Conservation (phyloP, 2,113 vertebrate species). For the Platycercus adscitus region DNA sequence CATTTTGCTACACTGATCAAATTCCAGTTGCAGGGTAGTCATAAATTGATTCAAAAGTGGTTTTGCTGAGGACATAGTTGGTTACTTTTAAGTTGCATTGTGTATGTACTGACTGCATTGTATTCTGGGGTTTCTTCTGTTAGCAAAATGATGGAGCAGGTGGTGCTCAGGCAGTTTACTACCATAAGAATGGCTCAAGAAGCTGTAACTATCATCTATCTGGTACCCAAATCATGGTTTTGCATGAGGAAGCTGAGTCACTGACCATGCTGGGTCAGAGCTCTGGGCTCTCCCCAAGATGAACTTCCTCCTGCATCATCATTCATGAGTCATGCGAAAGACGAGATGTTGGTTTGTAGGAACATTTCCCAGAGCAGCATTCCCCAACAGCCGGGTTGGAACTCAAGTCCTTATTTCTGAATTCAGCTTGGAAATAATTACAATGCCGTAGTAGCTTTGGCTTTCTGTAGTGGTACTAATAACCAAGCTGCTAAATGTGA, state of each 20-base stretch:
- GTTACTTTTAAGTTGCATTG: background rate
- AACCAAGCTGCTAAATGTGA: conserved; percentile 27
- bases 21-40: background rate
- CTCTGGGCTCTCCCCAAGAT: background rate
- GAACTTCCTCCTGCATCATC: background rate
- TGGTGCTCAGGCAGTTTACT: background rate
- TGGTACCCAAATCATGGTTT: background rate
- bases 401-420: background rate
- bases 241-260: background rate
- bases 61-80: background rate
- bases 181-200: background rate
- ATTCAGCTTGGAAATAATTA: conserved; percentile 52
- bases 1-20: background rate
- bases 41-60: background rate
- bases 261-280: background rate
- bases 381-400: conserved; percentile 33
- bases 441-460: conserved; percentile 27
- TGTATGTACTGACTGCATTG: background rate
- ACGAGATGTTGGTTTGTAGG: background rate
- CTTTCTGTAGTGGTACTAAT: conserved; percentile 8
- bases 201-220: background rate
- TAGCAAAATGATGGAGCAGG: background rate
- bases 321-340: background rate
- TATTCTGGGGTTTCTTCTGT: background rate
- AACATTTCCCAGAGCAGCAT: background rate